Conservation (phyloP, 2,113 vertebrate genomes). For the Chlorodrepanis virens region DNA sequence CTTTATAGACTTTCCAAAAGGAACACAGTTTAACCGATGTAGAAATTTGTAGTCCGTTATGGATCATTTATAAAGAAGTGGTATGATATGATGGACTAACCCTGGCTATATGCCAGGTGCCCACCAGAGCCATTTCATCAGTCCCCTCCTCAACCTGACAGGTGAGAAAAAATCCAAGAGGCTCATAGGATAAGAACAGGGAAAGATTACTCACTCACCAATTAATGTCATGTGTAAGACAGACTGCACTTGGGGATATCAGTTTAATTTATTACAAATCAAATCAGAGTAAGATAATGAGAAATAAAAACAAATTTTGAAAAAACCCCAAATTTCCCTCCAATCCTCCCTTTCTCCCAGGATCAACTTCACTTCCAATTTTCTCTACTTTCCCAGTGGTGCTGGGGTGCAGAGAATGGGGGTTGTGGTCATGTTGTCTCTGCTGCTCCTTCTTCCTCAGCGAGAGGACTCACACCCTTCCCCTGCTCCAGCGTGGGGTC, state of each 20-base stretch:
- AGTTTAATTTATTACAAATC: not conserved
- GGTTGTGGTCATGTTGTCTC: accelerated
- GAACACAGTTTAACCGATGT: not conserved
- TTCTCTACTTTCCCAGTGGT: not conserved
- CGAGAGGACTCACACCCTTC: not conserved
- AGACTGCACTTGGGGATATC: not conserved
- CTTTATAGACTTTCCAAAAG: not conserved
- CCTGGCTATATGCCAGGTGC: not conserved
- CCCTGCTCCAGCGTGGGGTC: accelerated
- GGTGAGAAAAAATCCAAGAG: not conserved
- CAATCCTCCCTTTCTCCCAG: not conserved
- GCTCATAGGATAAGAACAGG: not conserved
- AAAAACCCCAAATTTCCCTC: not conserved
- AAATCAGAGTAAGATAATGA: not conserved
- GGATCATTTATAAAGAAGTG: not conserved
- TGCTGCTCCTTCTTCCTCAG: not conserved
- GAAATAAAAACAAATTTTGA: not conserved
- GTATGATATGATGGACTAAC: not conserved
- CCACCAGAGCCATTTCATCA: not conserved
- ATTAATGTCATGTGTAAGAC: not conserved
- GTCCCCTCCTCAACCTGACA: not conserved
- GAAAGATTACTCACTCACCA: not conserved
- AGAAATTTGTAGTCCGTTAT: not conserved
- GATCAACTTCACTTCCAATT: not conserved
- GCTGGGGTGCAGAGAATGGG: not conserved